Percentiles rank a stretch among this genome's conserved stretches.
Conservation (phyloP, 1,140 invertebrate species). For the Paraescarpia echinospica region DNA sequence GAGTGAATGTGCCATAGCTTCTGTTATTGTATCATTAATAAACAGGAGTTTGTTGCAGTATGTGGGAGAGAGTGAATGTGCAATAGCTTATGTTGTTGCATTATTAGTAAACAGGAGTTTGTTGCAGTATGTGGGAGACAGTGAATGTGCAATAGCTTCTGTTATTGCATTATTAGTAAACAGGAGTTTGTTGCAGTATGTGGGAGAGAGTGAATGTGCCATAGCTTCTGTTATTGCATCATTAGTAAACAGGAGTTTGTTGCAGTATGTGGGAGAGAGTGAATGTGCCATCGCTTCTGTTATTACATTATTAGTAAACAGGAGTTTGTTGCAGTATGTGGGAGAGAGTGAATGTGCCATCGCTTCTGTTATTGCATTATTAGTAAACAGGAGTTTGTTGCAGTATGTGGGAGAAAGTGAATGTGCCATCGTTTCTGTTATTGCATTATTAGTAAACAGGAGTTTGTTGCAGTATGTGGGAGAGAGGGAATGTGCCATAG, state of each 20-base stretch:
- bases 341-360: conserved; percentile 98
- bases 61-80: conserved; percentile 97
- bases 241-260: no score
- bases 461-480: conserved; percentile 83
- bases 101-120: no score
- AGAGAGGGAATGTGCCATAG: conserved; percentile 97
- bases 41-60: conserved; percentile 73
- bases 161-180: no score
- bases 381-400: conserved; percentile 38
- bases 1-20: conserved; percentile 96
- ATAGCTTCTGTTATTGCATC: no score
- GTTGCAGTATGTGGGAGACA: conserved; percentile 95
- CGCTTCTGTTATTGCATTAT: no score
- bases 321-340: conserved; percentile 77
- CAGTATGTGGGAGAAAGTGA: conserved; percentile 99
- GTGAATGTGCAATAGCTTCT: conserved; percentile 96
- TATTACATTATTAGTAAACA: no score
- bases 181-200: conserved; percentile 75
- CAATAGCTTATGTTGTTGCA: no score
- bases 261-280: conserved; percentile 97
- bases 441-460: no score
- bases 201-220: conserved; percentile 97
- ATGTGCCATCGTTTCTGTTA: conserved; percentile 88
- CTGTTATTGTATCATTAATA: no score
- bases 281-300: conserved; percentile 94